Conservation (phyloP, 1,140 invertebrate genomes). For the Parasteatoda tepidariorum region DNA sequence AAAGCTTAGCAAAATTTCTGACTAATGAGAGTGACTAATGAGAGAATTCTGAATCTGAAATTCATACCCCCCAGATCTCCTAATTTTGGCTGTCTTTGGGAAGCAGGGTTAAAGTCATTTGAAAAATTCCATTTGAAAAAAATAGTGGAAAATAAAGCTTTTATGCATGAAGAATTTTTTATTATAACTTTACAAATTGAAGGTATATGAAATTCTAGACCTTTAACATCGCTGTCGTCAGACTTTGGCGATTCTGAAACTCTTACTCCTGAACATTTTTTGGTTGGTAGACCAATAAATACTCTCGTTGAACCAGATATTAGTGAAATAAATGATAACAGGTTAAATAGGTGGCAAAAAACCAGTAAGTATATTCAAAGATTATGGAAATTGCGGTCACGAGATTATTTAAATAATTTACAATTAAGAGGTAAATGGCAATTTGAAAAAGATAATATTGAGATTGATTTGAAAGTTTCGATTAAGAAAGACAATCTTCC, state of each 20-base stretch:
- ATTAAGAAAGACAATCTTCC: background rate
- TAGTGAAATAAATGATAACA: background rate
- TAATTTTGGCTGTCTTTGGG: background rate
- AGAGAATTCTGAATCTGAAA: background rate
- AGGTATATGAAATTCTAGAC: conserved; percentile 10
- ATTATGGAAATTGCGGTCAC: background rate
- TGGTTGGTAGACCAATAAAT: background rate
- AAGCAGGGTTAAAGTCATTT: background rate
- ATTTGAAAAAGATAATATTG: conserved; percentile 5
- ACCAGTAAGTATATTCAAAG: background rate
- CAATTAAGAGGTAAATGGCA: background rate
- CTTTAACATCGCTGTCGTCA: background rate
- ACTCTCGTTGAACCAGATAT: background rate
- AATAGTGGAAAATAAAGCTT: background rate
- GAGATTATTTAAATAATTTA: background rate
- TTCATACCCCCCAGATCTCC: background rate
- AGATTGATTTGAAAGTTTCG: background rate
- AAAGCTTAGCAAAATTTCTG: background rate
- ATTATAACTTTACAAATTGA: background rate
- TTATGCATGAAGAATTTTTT: conserved; percentile 2
- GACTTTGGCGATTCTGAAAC: background rate
- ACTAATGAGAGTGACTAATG: background rate
- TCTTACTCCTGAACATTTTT: background rate
- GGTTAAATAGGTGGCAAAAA: background rate
- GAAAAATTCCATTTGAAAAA: background rate